phyloP scores from a whole-genome alignment of 2,113 vertebrate species.

The Calidris pygmaea region DNA sequence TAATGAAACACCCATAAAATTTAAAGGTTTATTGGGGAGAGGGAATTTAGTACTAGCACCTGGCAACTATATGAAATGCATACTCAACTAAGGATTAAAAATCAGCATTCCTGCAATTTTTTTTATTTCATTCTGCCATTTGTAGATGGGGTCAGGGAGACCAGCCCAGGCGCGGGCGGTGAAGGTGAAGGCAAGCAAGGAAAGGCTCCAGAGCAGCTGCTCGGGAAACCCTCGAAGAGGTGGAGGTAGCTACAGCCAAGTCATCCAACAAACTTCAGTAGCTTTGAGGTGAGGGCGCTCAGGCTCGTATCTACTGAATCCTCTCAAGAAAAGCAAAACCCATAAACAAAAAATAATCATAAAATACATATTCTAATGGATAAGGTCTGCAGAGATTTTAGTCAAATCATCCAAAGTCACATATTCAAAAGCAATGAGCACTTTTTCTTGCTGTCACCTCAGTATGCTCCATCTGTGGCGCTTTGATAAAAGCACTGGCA shows the following conservation, averaged over 20 bases:
- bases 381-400: background rate
- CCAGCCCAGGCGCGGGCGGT: background rate
- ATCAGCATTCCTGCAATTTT: background rate
- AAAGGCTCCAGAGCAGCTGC: background rate
- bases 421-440: background rate
- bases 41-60: slow-evolving; percentile 9
- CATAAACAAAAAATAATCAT: background rate
- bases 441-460: background rate
- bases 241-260: background rate
- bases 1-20: slow-evolving; percentile 47
- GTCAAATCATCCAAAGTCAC: background rate
- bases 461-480: background rate
- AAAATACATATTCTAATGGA: background rate
- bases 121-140: background rate
- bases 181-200: background rate
- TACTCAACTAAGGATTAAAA: slow-evolving; percentile 36
- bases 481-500: background rate
- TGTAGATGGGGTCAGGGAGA: background rate
- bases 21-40: background rate
- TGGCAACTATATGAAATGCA: slow-evolving; percentile 4
- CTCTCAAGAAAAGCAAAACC: background rate
- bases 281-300: background rate
- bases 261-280: background rate
- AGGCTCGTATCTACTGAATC: background rate
- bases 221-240: background rate